These are phyloP conservation scores for Bibio marci DNA, from an alignment of 2,888 invertebrate species.

Conservation along the genomic window DNA sequence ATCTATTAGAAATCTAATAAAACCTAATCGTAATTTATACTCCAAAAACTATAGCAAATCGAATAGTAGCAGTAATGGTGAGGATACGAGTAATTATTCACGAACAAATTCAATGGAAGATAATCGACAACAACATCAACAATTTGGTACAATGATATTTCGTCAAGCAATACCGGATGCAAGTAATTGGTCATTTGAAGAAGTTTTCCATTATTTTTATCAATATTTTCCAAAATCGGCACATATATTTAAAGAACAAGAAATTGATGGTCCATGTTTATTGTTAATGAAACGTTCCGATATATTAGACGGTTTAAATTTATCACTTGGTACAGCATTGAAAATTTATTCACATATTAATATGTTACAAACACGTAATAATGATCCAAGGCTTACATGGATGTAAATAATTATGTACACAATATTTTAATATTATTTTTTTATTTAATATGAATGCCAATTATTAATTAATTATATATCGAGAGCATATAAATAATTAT, in stretches of 20 bases:
- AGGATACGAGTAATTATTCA: too few relatives aligned
- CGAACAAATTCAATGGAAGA: too few relatives aligned
- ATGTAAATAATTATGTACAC: slow-evolving; percentile 6
- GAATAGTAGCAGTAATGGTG: too few relatives aligned
- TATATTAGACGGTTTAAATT: slow-evolving; percentile 60
- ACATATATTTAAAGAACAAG: slow-evolving; percentile 65
- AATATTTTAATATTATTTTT: neutral
- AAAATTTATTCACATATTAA: slow-evolving; percentile 69
- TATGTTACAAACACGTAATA: slow-evolving; percentile 60
- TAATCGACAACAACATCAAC: too few relatives aligned
- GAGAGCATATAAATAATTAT: too few relatives aligned
- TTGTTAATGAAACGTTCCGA: slow-evolving; percentile 70
- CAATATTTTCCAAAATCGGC: slow-evolving; percentile 68
- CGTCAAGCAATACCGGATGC: slow-evolving; percentile 48
- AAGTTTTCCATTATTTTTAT: slow-evolving; percentile 65
- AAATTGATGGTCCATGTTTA: slow-evolving; percentile 80
- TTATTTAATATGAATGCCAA: too few relatives aligned
- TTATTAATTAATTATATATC: too few relatives aligned
- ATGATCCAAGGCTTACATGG: slow-evolving; percentile 34
- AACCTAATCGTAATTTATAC: too few relatives aligned
- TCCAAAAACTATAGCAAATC: too few relatives aligned
- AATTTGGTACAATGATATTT: too few relatives aligned
- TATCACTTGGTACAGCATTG: slow-evolving; percentile 76
- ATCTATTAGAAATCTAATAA: too few relatives aligned
- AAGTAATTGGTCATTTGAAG: slow-evolving; percentile 61